These are phyloP conservation scores for Poecilia gillii DNA, from an alignment of 2,797 vertebrate species.

Conservation along the genomic window DNA sequence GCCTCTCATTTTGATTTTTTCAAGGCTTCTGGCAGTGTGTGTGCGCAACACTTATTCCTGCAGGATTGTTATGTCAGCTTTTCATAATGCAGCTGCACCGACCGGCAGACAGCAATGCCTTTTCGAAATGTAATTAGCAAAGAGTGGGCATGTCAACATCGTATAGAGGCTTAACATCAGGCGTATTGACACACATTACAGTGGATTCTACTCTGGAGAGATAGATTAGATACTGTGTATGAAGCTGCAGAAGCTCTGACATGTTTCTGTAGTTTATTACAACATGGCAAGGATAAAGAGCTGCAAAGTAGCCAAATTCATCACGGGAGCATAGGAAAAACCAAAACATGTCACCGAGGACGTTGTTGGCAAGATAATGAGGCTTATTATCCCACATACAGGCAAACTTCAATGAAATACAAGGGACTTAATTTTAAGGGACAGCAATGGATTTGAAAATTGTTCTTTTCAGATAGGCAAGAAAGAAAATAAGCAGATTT, in stretches of 20 bases:
- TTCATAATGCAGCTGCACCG: constrained; percentile 9
- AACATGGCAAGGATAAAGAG: constrained; percentile 7
- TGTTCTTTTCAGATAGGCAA: neutral
- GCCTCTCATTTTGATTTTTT: constrained; percentile 17
- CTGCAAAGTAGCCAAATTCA: neutral
- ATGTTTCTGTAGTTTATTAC: constrained; percentile 1
- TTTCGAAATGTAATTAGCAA: constrained; percentile 10
- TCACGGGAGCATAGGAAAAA: constrained; percentile 23
- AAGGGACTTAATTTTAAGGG: constrained; percentile 4
- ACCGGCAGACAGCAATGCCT: neutral
- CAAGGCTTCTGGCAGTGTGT: constrained; percentile 7
- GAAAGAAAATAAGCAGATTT: neutral
- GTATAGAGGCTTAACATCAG: neutral
- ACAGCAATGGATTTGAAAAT: constrained; percentile 9
- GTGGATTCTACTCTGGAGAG: neutral
- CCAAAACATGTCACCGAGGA: neutral
- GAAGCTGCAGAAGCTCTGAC: neutral
- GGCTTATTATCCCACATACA: constrained; percentile 22
- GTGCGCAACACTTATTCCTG: constrained; percentile 3
- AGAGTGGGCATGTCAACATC: neutral
- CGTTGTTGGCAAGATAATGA: constrained; percentile 14
- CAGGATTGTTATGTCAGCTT: constrained; percentile 26
- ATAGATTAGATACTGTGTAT: neutral
- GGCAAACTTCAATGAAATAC: constrained; percentile 2
- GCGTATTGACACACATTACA: neutral